Evolutionary conservation across 92 coral and sea anemone genomes (phyloP), one percentile per base, ranked within the genome.

Genomic region (Heteractis magnifica): DNA sequence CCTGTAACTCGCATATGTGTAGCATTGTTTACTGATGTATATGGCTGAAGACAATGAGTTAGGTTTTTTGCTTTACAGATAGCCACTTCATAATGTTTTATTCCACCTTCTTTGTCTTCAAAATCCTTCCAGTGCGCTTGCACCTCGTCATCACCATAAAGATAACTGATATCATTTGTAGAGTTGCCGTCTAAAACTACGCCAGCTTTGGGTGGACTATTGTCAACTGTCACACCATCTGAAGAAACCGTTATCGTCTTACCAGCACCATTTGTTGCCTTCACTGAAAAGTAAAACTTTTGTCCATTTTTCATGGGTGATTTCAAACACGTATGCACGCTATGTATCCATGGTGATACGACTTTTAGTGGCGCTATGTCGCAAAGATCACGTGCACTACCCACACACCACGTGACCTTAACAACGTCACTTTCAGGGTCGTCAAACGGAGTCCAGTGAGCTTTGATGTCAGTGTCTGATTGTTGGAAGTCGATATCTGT

Each of bases 181-280:
- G 15, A 62, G 44, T 89, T 70, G 20, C 98, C 94, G 70, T 90
- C 96, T 65, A 85, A 78, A 14, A 92, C 92, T 15, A 68, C 56
- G 3, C 98, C 98, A 74, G 90, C 56, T 34, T 44, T 55, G 4
- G 98, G 98, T 55, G 94, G 90, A 58, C 86, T 90, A 26, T 44
- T 86, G 65, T 94, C 98, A 4, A 91, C 88, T 49, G 82, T 87
- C 49, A 94, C 97, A 56, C 97, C 98, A 77, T 92, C 87, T 20
- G 98, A 94, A 51, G 86, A 82, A 19, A 89, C 41, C 49, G 90
- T 84, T 21, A 84, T 80, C 34, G 79, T 77, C 60, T 79, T 64
- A 6, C 98, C 94, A n/a, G 97, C 98, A n/a, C 98, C 92, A 86
- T 94, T 94, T 55, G 84, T 84, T 12, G 97, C 93, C 77, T 71